Conservation (phyloP, 1,140 invertebrate genomes). For the Ips typographus region DNA sequence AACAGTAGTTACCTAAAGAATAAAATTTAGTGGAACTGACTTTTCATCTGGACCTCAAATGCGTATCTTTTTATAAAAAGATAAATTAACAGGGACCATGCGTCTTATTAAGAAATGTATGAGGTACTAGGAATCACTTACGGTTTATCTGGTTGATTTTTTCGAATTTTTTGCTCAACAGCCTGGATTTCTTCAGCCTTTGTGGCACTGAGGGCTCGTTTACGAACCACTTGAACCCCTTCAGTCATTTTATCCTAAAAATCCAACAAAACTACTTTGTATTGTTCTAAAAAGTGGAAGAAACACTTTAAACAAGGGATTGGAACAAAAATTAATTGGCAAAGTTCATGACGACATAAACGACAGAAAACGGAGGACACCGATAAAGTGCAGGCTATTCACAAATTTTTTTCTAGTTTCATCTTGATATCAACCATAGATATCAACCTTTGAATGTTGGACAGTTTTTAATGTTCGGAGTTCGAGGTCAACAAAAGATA, state of each 20-base stretch:
- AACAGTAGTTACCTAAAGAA: too few relatives aligned
- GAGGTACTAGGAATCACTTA: constrained; percentile 57
- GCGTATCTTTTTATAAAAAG: too few relatives aligned
- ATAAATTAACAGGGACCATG: too few relatives aligned
- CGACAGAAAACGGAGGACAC: not conserved
- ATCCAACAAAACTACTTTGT: not conserved
- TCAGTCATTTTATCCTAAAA: constrained; percentile 41
- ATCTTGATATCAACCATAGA: not conserved
- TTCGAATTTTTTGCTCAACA: constrained; percentile 74
- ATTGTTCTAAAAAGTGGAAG: not conserved
- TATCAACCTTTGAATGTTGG: constrained; percentile 3
- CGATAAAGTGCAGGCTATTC: too few relatives aligned
- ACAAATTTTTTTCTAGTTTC: not conserved
- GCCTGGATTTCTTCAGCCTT: constrained; percentile 83
- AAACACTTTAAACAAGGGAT: not conserved
- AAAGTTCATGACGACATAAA: not conserved
- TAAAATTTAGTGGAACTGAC: not conserved
- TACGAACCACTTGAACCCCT: constrained; percentile 45
- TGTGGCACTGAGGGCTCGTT: constrained; percentile 82
- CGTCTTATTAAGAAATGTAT: too few relatives aligned
- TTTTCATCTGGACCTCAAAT: too few relatives aligned
- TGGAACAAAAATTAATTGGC: not conserved
- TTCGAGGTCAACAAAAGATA: constrained; percentile 1
- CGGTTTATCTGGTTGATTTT: constrained; percentile 86
- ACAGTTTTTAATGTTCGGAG: constrained; percentile 1